Base-by-base conservation (phyloP, 2,888 invertebrate genomes). In the Micoletzkya japonica region DNA sequence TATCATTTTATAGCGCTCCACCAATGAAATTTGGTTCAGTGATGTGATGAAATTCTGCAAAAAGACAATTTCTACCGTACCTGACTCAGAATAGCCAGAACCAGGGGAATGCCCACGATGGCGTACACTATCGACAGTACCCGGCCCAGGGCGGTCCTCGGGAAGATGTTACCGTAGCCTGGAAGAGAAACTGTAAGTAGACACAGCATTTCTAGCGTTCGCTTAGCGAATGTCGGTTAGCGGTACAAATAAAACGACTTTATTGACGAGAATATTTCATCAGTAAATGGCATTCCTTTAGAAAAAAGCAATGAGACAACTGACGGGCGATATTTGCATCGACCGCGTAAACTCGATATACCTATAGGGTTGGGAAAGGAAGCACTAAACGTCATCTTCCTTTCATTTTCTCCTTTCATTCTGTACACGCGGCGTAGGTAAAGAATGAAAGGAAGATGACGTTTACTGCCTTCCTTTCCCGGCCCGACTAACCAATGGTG, bases 41-140 rank as follows among this genome's bases (percentile, higher is more conserved):
- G 54, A 54, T 17, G 14, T 28, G 26, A 28, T 30, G 17, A 1
- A 24, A 54, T 17, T 2, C 24, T 28, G 30, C 10, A 17, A 3
- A 6, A 32, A 14, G 32, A 10, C 17, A 39, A 10, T 39, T 39
- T 39, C 94, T 93, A 7, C 56, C 20, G n/a, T 59, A 70, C 70
- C 70, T 67, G 67, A 39, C 67, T 67, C 76, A 97, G 87, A 24
- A 95, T 91, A 72, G 97, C 93, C 80, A 96, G 89, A 86, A 97
- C 95, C 82, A 97, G 89, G 0, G 97, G 96, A 44, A 82, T 82
- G 37, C 76, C 78, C 68, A 67, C 67, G 71, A 94, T 90, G 32
- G 96, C 93, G 86, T 97, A 97, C 34, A 93, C 88, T 76, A 97
- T 93, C 0, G 95, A 94, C 58, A 94, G 89, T 0, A 92, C 90